These are phyloP conservation scores for Pachypanchax playfairii DNA, from an alignment of 2,113 vertebrate genomes.

Conservation along the genomic window DNA sequence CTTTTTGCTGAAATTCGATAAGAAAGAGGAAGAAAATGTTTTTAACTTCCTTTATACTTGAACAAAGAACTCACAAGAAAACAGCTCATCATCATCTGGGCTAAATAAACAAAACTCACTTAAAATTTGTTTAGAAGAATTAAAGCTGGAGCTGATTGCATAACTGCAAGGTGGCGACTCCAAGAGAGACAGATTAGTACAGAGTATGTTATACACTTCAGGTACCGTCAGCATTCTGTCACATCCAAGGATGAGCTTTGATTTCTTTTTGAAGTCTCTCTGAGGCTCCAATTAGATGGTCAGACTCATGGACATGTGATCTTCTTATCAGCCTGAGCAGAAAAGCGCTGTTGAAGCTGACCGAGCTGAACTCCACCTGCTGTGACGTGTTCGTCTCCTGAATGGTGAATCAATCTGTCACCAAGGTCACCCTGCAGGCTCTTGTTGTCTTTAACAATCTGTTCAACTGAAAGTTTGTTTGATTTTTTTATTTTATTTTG, in stretches of 20 bases:
- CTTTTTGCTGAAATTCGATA: background rate
- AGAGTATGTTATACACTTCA: conserved; percentile 13
- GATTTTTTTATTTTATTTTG: background rate
- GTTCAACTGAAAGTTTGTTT: conserved; percentile 1
- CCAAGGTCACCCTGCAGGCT: conserved; percentile 1
- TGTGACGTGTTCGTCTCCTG: conserved; percentile 17
- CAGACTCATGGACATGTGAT: conserved; percentile 41
- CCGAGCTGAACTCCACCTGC: conserved; percentile 17
- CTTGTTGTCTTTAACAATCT: background rate
- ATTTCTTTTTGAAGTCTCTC: conserved; percentile 65
- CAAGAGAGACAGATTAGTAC: conserved; percentile 5
- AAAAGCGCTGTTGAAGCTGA: conserved; percentile 24
- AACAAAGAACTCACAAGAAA: too few species aligned
- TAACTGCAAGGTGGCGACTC: background rate
- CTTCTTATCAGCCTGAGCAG: conserved; percentile 15
- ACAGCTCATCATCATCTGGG: background rate
- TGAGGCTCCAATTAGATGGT: conserved; percentile 63
- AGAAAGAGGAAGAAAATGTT: too few species aligned
- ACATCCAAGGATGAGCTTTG: conserved; percentile 44
- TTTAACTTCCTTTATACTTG: too few species aligned
- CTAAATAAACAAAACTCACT: background rate
- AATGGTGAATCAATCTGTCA: conserved; percentile 3
- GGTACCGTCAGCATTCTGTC: conserved; percentile 33
- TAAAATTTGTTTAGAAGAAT: background rate
- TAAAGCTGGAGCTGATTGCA: background rate